Evolutionary conservation across 23 tunicate species (phyloP).

Genomic region (Trididemnum miniatum): DNA sequence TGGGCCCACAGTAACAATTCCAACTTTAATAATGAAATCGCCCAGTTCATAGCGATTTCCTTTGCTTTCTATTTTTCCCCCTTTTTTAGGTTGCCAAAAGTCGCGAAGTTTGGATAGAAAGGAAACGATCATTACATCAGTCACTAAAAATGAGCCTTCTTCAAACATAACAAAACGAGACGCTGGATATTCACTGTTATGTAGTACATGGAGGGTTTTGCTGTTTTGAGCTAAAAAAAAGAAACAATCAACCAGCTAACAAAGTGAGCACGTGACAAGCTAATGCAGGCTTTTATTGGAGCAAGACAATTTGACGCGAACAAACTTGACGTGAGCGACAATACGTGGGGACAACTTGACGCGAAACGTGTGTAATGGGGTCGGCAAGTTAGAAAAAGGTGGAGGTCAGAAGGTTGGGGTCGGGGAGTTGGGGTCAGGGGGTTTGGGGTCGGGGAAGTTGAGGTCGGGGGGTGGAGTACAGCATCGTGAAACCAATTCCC

Average conservation of each 20-base stretch:
- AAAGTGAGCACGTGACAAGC: no score
- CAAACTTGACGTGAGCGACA: no score
- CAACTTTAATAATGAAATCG: slow-evolving; percentile 76
- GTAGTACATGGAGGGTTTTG: slow-evolving; percentile 61
- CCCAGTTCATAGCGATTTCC: slow-evolving; percentile 77
- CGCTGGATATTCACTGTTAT: slow-evolving; percentile 72
- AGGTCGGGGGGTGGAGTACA: no score
- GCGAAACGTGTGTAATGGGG: no score
- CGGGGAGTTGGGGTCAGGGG: no score
- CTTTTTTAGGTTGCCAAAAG: slow-evolving; percentile 83
- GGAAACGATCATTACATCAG: slow-evolving; percentile 62
- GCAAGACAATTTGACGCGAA: no score
- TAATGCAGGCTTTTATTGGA: no score
- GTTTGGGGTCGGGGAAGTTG: no score
- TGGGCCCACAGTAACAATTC: slow-evolving; percentile 67
- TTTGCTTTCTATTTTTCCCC: slow-evolving; percentile 74
- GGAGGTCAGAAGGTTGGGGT: no score
- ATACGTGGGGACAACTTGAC: no score
- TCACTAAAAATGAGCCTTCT: slow-evolving; percentile 64
- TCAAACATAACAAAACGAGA: slow-evolving; percentile 82
- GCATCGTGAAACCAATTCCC: no score
- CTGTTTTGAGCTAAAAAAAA: slow-evolving; percentile 25
- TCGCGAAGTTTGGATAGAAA: slow-evolving; percentile 66
- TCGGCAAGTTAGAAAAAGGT: no score
- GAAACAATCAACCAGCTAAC: background rate